Evolutionary conservation across 2,113 vertebrate species (phyloP).

Genomic region (Anseranas semipalmata): DNA sequence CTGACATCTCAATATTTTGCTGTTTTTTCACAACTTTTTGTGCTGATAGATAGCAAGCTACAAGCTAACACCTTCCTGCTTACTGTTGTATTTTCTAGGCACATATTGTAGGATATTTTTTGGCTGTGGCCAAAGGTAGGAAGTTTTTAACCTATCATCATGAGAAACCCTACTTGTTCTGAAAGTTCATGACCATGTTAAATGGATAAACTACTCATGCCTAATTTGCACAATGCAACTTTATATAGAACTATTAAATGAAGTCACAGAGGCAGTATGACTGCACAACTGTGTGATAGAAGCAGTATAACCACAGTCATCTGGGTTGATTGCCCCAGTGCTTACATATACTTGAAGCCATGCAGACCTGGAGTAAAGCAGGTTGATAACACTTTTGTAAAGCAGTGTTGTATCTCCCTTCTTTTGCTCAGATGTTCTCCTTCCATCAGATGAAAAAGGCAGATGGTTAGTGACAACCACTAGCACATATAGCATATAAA

Average conservation of each 20-base stretch:
- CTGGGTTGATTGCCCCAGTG: not conserved
- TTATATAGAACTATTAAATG: not conserved
- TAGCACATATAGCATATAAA: not conserved
- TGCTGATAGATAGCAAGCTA: not conserved
- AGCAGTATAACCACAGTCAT: rapidly evolving
- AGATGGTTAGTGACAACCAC: not conserved
- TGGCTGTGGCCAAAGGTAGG: not conserved
- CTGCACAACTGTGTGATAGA: not conserved
- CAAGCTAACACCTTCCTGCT: not conserved
- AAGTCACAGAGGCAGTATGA: not conserved
- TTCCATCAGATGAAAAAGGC: not conserved
- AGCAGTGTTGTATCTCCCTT: not conserved
- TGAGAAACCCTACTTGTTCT: not conserved
- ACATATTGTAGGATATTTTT: not conserved
- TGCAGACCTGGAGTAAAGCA: not conserved
- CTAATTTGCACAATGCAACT: not conserved
- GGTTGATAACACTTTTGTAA: not conserved
- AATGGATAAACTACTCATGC: not conserved
- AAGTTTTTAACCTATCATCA: not conserved
- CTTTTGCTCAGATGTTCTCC: not conserved
- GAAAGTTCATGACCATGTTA: not conserved
- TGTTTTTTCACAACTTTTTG: not conserved
- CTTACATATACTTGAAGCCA: not conserved
- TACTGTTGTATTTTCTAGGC: not conserved
- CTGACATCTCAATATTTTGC: not conserved